Conservation (phyloP, 2,888 invertebrate genomes). For the Melitaea athalia region DNA sequence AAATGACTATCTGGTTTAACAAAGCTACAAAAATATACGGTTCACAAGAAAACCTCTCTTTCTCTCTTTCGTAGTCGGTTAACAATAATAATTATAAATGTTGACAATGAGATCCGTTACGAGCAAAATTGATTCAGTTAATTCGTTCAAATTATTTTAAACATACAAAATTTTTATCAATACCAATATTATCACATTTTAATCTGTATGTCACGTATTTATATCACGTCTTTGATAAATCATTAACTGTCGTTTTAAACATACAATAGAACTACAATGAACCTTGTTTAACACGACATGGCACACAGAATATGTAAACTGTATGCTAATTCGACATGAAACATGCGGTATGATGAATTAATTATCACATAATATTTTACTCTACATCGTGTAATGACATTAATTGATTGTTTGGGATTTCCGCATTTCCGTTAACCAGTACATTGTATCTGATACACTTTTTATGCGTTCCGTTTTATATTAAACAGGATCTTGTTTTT, state of each 20-base stretch:
- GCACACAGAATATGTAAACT: conserved; percentile 28
- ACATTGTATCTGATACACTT: conserved; percentile 44
- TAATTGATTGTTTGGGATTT: conserved; percentile 50
- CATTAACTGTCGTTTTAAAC: conserved; percentile 43
- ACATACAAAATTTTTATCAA: conserved; percentile 4
- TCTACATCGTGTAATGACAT: conserved; percentile 29
- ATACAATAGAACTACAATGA: conserved; percentile 43
- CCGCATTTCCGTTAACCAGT: conserved; percentile 56
- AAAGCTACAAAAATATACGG: too few species aligned
- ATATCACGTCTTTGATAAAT: conserved; percentile 35
- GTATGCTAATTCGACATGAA: conserved; percentile 7
- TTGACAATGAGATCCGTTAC: too few species aligned
- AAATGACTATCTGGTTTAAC: too few species aligned
- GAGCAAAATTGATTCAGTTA: too few species aligned
- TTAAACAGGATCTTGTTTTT: conserved; percentile 48
- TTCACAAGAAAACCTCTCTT: too few species aligned
- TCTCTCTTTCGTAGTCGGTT: too few species aligned
- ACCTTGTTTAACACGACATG: conserved; percentile 18
- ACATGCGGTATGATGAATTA: conserved; percentile 19
- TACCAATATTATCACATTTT: conserved; percentile 17
- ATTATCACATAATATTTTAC: conserved; percentile 3
- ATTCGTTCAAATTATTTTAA: too few species aligned
- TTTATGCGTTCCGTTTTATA: conserved; percentile 45
- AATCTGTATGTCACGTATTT: conserved; percentile 27
- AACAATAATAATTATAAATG: too few species aligned